These are phyloP conservation scores for crab-eating macaque (Macaca fascicularis) DNA, from an alignment of 2,113 vertebrate species.

Conservation along the genomic window T2T-MFA8v1.1 NC_088390.1:89538001-89538500, in stretches of 20 bases:
- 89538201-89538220: rapidly evolving
- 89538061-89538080: neutral
- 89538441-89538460: too few species aligned
- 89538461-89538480: neutral
- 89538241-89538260: rapidly evolving
- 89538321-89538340: too few species aligned
- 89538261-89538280: neutral
- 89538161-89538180: too few species aligned
- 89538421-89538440: rapidly evolving
- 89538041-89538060: neutral
- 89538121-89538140: rapidly evolving
- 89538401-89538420: rapidly evolving
- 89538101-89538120: neutral
- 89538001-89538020: too few species aligned
- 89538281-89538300: rapidly evolving
- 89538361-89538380: rapidly evolving
- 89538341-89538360: neutral
- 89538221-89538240: neutral
- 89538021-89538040: rapidly evolving
- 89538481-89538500: neutral
- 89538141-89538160: neutral
- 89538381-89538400: neutral
- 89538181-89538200: too few species aligned
- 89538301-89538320: too few species aligned
- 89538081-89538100: rapidly evolving